Conservation (phyloP, 30 jellyfish, hydroid and myxozoan genomes). For the Catostylus mosaicus region DNA sequence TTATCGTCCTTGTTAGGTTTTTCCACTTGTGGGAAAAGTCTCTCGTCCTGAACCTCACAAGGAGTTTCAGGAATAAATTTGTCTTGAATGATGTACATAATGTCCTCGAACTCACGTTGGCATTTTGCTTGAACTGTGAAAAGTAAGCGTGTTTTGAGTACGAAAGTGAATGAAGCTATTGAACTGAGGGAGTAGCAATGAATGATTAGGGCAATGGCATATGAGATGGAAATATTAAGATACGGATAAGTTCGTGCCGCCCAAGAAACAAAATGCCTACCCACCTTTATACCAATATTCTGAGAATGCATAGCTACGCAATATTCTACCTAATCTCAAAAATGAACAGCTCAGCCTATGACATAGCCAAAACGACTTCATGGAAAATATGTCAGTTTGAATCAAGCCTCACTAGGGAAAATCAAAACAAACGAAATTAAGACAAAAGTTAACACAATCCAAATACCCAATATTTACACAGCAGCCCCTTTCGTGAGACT, state of each 20-base stretch:
- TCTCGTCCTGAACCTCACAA: too few species aligned
- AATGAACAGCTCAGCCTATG: constrained; percentile 1
- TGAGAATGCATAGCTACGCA: constrained; percentile 6
- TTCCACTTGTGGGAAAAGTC: too few species aligned
- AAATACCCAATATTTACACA: background rate
- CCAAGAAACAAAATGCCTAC: constrained; percentile 15
- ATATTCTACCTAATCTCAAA: background rate
- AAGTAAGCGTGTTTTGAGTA: too few species aligned
- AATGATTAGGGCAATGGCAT: too few species aligned
- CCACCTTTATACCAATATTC: constrained; percentile 10
- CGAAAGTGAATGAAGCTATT: too few species aligned
- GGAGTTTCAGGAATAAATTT: too few species aligned
- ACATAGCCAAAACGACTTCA: background rate
- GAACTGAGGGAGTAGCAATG: too few species aligned
- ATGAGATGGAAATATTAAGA: too few species aligned
- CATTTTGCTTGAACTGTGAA: too few species aligned
- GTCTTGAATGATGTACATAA: too few species aligned
- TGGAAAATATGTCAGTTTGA: constrained; percentile 6
- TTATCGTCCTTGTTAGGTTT: too few species aligned
- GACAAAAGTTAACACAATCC: background rate
- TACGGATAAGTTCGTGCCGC: constrained; percentile 4
- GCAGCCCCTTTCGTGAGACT: background rate
- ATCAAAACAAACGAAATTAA: background rate
- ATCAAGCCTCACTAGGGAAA: background rate
- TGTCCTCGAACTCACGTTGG: too few species aligned